Evolutionary conservation across 2,797 vertebrate genomes (phyloP).

Genomic region (Salmo trutta): DNA sequence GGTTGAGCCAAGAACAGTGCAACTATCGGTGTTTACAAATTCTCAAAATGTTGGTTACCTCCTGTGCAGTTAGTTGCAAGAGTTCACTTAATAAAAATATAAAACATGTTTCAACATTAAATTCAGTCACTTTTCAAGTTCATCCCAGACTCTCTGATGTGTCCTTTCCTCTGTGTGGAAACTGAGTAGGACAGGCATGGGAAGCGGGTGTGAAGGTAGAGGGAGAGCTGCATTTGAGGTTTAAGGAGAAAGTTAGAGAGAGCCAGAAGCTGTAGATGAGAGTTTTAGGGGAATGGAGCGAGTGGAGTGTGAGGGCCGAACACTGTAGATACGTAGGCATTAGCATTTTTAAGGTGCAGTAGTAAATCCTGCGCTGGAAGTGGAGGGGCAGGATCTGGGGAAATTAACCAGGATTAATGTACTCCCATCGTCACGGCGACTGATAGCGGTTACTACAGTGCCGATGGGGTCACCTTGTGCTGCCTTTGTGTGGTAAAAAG

Average conservation of each 20-base stretch:
- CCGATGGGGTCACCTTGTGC: constrained; percentile 47
- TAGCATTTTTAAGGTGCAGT: constrained; percentile 48
- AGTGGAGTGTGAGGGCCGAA: background rate
- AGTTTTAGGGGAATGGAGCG: background rate
- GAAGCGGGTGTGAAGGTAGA: background rate
- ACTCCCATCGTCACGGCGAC: constrained; percentile 35
- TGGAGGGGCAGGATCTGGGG: constrained; percentile 40
- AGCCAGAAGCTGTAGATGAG: background rate
- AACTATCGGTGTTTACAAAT: background rate
- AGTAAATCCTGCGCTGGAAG: constrained; percentile 41
- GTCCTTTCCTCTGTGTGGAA: background rate
- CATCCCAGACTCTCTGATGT: background rate
- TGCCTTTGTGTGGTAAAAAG: constrained; percentile 22
- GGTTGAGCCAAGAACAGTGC: background rate
- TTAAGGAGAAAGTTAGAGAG: background rate
- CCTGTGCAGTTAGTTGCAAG: too few relatives aligned
- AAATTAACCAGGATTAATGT: constrained; percentile 55
- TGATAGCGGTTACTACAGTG: constrained; percentile 38
- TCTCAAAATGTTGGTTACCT: too few relatives aligned
- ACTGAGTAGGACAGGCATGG: background rate
- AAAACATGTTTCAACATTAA: background rate
- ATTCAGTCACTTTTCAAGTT: background rate
- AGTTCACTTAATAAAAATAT: too few relatives aligned
- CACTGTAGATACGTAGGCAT: constrained; percentile 31
- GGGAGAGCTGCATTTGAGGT: background rate